Conservation (phyloP, 2,797 vertebrate species). For the Tragelaphus eurycerus region DNA sequence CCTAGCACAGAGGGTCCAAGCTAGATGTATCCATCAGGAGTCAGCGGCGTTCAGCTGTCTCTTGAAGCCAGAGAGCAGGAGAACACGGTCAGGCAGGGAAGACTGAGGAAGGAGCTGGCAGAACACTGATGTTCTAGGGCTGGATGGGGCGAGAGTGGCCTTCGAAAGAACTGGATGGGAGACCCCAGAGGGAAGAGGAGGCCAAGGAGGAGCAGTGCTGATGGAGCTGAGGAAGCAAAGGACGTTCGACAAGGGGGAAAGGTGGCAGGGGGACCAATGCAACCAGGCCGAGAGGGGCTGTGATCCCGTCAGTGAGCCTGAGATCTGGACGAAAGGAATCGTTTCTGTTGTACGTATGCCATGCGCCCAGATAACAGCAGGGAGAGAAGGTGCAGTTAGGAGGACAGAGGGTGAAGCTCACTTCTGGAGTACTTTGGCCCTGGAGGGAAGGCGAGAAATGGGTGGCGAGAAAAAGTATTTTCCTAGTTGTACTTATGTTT, state of each 20-base stretch:
- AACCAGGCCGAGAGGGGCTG: background rate
- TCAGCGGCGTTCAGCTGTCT: background rate
- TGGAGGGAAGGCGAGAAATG: no score
- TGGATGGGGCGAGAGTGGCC: no score
- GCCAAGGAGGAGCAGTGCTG: background rate
- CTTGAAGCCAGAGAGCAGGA: background rate
- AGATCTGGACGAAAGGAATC: no score
- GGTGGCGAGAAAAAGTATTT: background rate
- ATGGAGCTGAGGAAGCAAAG: background rate
- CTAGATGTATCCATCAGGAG: background rate
- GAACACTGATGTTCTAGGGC: background rate
- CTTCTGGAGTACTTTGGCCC: background rate
- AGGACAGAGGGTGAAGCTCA: background rate
- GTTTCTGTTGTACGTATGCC: fast-evolving
- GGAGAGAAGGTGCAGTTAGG: background rate
- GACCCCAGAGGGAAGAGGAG: background rate
- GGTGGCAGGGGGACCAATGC: background rate
- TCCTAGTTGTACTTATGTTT: background rate
- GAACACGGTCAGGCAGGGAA: background rate
- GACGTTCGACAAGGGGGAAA: fast-evolving
- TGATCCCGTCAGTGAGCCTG: background rate
- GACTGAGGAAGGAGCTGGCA: background rate
- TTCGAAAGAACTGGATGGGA: background rate
- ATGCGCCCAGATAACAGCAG: background rate
- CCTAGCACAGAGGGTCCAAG: background rate